Evolutionary conservation across 2,113 vertebrate species (phyloP), one percentile per base, ranked within the genome.

Genomic region (Jacana jacana): DNA sequence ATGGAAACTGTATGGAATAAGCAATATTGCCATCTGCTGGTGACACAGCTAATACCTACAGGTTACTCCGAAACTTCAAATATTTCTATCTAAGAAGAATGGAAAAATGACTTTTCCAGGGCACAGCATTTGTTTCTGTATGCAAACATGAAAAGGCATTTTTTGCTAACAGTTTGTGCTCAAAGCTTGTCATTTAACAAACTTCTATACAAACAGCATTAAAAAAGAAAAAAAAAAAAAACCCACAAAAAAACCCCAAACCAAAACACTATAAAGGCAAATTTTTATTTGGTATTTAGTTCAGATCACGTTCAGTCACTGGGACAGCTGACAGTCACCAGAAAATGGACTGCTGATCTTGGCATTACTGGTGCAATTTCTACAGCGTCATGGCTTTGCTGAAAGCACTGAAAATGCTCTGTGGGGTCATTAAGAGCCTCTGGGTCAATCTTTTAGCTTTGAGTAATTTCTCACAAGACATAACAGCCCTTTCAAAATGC

Each of bases 21-120:
- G 83, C 77, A 93, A 87, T 72, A 40, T 66, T 87, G 96, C 92
- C 96, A 96, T 76, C 92, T 96, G 55, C 95, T 85, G 93, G 92
- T 85, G 79, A 61, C 90, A 85, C 39, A 22, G 55, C 64, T 89
- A 19, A 5, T 72, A 79, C 6, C 63, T 9, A 25, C 79, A 58
- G 76, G 71, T 13, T 13, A 48, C 48, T 30, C 46, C 42, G 55
- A 11, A 33, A 42, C 40, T 13, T 8, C 17, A 39, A n/a, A 35
- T 2, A 4, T 0, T 66, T 30, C 13, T 8, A 11, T 27, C 89
- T n/a, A 40, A 49, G 18, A 58, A 23, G 6, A 70, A 69, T 0
- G 30, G 25, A 70, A 66, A 83, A 83, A 31, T 9, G 2, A 5
- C 49, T 75, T 68, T 68, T 28, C 23, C 61, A 52, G 35, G 12